Base-by-base conservation (phyloP, 2,113 vertebrate genomes). In the Campylorhamphus procurvoides region DNA sequence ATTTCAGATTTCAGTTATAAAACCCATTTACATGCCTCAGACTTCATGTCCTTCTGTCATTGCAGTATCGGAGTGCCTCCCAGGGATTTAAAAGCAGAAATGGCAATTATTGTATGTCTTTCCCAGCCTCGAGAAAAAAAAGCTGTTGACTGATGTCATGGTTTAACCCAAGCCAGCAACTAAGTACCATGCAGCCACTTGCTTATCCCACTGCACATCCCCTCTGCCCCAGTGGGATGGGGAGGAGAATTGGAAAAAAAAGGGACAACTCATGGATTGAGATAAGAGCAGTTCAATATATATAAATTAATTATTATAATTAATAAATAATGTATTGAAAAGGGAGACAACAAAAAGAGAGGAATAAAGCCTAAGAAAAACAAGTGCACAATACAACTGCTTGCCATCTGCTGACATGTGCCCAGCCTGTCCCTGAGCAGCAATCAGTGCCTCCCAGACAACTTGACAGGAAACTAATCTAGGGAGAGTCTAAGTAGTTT, bases 1-100 rank as follows among this genome's bases (percentile, higher is more conserved):
- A 63, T 49, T 91, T 91, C 82, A 72, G 74, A 60, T 85, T 95
- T 87, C 63, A 76, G 39, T 72, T 89, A 31, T 29, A 60, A 82
- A 93, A 79, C 72, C 55, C 18, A 62, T 90, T 95, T 85, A 37
- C 17, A 24, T 68, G 22, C 24, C 47, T 84, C 56, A 59, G 64
- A 67, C 39, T 87, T 77, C 31, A 12, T 75, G 18, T 80, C 44
- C 7, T 71, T 73, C 33, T 76, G 18, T 89, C 53, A 49, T 7
- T 89, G 46, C 8, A 40, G 14, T 59, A 35, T 49, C 72, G 42
- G 37, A 74, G 25, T 75, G 35, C 35, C 39, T 83, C 29, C 19
- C 12, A 50, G 60, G 25, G 19, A 50, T 39, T 72, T 80, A 76
- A 74, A 88, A 92, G 75, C 25, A 84, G 46, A 55, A 85, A 80